A percentile compares a stretch with the other conserved stretches of the same genome.
Conservation (phyloP, 2,888 invertebrate species). For the Thalpophila matura region DNA sequence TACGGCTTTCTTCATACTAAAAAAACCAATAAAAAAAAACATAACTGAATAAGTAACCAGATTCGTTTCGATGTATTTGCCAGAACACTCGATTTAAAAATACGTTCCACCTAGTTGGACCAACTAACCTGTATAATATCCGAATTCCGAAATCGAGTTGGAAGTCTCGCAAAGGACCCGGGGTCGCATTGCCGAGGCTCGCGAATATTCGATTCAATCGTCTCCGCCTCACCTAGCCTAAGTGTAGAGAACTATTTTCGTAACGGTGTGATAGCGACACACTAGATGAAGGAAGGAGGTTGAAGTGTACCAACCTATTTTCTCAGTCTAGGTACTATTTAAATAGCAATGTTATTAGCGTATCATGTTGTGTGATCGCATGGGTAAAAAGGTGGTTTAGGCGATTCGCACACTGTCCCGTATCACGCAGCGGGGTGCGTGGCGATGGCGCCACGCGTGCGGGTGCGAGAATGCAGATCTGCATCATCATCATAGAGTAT, state of each 20-base stretch:
- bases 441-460: no score
- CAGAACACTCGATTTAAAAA: conserved; percentile 56
- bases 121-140: conserved; percentile 60
- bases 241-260: conserved; percentile 84
- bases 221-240: conserved; percentile 69
- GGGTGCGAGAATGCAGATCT: no score
- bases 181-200: conserved; percentile 71
- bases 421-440: no score
- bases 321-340: conserved; percentile 51
- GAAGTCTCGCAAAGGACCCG: conserved; percentile 67
- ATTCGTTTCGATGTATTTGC: conserved; percentile 28
- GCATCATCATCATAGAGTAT: no score
- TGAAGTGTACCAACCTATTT: conserved; percentile 33
- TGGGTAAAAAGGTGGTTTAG: no score
- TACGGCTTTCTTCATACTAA: no score
- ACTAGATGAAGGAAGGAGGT: conserved; percentile 62
- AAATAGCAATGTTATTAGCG: conserved; percentile 38
- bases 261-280: conserved; percentile 72
- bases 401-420: no score
- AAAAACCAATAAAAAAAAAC: not conserved
- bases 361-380: conserved; percentile 13
- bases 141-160: conserved; percentile 70
- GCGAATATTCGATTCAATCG: conserved; percentile 84
- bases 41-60: not conserved
- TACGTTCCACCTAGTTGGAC: conserved; percentile 52